Percentiles rank a stretch among this genome's conserved stretches.
These are phyloP conservation scores for Scortum barcoo DNA, from an alignment of 2,113 vertebrate genomes.

Conservation along the genomic window DNA sequence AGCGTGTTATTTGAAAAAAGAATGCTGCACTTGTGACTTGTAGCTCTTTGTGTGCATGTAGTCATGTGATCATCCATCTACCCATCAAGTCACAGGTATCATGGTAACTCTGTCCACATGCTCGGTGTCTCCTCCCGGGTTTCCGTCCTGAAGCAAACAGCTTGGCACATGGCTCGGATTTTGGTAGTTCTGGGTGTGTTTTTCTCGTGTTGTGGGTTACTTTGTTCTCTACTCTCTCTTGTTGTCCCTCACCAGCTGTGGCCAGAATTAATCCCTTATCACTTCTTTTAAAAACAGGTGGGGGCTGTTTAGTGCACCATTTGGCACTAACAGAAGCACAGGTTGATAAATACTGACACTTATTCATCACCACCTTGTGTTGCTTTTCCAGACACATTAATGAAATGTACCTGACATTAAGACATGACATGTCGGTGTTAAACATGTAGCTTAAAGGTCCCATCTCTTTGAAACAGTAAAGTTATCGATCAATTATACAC, in stretches of 20 bases:
- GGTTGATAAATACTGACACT: background rate
- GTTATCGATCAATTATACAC: background rate
- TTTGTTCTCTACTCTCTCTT: slow-evolving; percentile 30
- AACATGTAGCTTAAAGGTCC: background rate
- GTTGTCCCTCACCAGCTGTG: slow-evolving; percentile 20
- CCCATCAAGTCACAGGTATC: slow-evolving; percentile 81
- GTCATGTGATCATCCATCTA: slow-evolving; percentile 82
- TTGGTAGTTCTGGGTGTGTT: slow-evolving; percentile 43
- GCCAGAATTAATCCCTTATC: slow-evolving; percentile 36
- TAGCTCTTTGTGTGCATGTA: slow-evolving; percentile 84
- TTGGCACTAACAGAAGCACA: background rate
- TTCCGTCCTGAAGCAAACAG: background rate
- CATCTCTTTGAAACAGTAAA: background rate
- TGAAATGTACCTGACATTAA: background rate
- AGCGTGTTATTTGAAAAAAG: slow-evolving; percentile 90
- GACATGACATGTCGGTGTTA: background rate
- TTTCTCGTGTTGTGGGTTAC: slow-evolving; percentile 48
- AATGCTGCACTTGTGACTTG: slow-evolving; percentile 89
- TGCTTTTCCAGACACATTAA: background rate
- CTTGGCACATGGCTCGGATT: slow-evolving; percentile 38
- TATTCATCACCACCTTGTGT: background rate
- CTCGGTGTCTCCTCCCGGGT: slow-evolving; percentile 34
- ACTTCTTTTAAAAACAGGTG: background rate
- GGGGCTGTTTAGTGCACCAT: background rate
- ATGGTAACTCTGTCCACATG: slow-evolving; percentile 50